phyloP scores from a whole-genome alignment of 2,797 vertebrate genomes.

The Natrix natrix region DNA sequence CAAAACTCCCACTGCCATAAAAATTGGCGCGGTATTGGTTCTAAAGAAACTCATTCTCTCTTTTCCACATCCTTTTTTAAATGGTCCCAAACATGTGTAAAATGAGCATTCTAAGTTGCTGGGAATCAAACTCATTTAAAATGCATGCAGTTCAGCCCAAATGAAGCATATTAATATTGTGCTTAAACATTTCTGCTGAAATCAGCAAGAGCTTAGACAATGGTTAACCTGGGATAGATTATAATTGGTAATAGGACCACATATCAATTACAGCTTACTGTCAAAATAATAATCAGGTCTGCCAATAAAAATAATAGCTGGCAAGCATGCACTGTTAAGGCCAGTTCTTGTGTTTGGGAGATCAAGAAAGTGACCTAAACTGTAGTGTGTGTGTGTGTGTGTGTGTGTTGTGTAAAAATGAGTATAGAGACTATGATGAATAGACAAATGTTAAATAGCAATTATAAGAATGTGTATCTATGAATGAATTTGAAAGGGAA shows the following conservation, averaged over 20 bases:
- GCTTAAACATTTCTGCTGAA: background rate
- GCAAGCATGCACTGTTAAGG: background rate
- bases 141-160: background rate
- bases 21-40: background rate
- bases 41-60: rapidly evolving
- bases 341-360: background rate
- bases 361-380: too few species aligned
- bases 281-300: background rate
- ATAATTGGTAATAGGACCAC: background rate
- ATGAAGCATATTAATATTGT: background rate
- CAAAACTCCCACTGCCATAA: background rate
- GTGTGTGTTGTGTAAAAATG: too few species aligned
- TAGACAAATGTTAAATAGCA: too few species aligned
- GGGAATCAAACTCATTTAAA: background rate
- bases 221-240: background rate
- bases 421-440: too few species aligned
- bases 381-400: too few species aligned
- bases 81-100: background rate
- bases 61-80: background rate
- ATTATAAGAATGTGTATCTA: too few species aligned
- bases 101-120: background rate
- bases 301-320: background rate
- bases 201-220: background rate
- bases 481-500: too few species aligned
- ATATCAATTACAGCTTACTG: background rate